Conservation (phyloP, 2,888 invertebrate genomes). For the Herminia tarsipennalis region DNA sequence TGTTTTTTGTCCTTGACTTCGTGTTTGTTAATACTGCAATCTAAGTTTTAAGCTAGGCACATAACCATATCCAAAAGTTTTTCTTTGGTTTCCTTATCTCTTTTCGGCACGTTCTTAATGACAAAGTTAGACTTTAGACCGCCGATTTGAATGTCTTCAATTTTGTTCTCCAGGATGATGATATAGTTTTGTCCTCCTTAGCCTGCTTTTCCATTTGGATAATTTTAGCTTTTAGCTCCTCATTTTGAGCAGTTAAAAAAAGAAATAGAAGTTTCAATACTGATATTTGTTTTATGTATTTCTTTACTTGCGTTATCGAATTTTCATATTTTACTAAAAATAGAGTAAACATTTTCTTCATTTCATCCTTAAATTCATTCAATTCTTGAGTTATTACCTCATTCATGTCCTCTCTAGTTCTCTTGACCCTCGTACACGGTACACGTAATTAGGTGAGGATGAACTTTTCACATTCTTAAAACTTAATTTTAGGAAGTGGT, state of each 20-base stretch:
- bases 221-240: conserved; percentile 1
- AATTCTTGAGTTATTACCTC: neutral
- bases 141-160: conserved; percentile 2
- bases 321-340: neutral
- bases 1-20: conserved; percentile 9
- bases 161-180: conserved; percentile 1
- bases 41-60: neutral
- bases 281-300: conserved; percentile 1
- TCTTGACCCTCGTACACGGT: no score
- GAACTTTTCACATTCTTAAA: no score
- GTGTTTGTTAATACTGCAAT: neutral
- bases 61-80: conserved; percentile 1
- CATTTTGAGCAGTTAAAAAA: conserved; percentile 3
- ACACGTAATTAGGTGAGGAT: no score
- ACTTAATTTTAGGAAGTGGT: no score
- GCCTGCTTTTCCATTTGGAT: conserved; percentile 1
- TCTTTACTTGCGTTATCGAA: conserved; percentile 1
- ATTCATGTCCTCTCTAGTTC: conserved; percentile 3
- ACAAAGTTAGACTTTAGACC: conserved; percentile 5
- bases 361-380: conserved; percentile 4
- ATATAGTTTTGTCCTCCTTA: conserved; percentile 2
- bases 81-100: neutral
- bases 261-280: conserved; percentile 5
- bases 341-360: conserved; percentile 1
- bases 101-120: conserved; percentile 7